A percentile compares a stretch with the other conserved stretches of the same genome.
Evolutionary conservation across 2,113 vertebrate genomes (phyloP).

Genomic region (Poeciliopsis prolifica): DNA sequence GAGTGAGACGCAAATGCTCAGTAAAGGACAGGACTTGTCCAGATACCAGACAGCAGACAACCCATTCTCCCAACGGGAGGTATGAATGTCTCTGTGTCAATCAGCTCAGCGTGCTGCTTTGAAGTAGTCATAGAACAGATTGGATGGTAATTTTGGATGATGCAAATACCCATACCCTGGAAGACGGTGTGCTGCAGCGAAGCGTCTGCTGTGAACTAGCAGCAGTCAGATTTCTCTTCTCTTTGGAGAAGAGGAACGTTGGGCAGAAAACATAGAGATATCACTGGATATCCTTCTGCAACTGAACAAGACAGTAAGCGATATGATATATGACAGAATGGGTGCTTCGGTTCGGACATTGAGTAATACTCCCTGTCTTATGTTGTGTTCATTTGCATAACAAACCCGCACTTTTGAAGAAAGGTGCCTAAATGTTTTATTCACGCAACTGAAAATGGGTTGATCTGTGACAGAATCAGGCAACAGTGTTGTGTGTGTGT

Average conservation of each 20-base stretch:
- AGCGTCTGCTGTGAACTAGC: background rate
- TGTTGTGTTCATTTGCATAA: constrained; percentile 57
- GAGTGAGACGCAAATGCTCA: constrained; percentile 60
- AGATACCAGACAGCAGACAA: constrained; percentile 49
- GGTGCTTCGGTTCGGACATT: constrained; percentile 27
- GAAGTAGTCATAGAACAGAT: constrained; percentile 31
- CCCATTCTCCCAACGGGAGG: constrained; percentile 38
- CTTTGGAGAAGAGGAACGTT: constrained; percentile 10
- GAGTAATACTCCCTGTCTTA: constrained; percentile 39
- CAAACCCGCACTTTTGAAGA: constrained; percentile 47
- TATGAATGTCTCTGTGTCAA: constrained; percentile 47
- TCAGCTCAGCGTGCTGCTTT: constrained; percentile 52
- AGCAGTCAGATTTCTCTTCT: no score
- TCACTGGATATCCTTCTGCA: background rate
- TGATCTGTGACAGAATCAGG: constrained; percentile 76
- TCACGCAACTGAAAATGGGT: constrained; percentile 77
- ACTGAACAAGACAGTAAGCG: constrained; percentile 20
- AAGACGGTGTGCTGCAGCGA: constrained; percentile 3
- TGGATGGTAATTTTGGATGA: constrained; percentile 34
- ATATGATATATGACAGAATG: constrained; percentile 44
- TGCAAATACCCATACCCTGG: constrained; percentile 35
- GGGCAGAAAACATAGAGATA: constrained; percentile 11
- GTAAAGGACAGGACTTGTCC: constrained; percentile 41
- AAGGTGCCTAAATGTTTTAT: constrained; percentile 77
- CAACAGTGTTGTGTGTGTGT: constrained; percentile 47